A percentile compares a stretch with the other conserved stretches of the same genome.
These are phyloP conservation scores for Erebia ligea DNA, from an alignment of 2,888 invertebrate genomes.

Conservation along the genomic window DNA sequence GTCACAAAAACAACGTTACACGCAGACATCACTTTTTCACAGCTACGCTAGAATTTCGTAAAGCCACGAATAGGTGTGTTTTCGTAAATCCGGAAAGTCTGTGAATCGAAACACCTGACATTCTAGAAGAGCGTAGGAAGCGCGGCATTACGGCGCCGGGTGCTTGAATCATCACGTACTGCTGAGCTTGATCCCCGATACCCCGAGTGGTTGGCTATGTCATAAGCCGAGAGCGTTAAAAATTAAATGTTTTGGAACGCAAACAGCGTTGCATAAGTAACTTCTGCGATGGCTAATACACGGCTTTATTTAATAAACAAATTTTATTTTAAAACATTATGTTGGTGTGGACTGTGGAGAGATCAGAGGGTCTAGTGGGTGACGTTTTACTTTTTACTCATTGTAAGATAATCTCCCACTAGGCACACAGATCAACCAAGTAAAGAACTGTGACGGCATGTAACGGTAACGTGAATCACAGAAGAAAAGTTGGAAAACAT, in stretches of 20 bases:
- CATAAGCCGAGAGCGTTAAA: neutral
- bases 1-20: neutral
- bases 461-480: too few species aligned
- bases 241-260: neutral
- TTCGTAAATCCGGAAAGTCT: constrained; percentile 28
- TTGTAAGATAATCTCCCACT: too few species aligned
- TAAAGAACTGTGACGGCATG: neutral
- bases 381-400: too few species aligned
- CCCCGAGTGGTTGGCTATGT: constrained; percentile 6
- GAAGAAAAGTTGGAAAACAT: too few species aligned
- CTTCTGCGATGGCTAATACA: too few species aligned
- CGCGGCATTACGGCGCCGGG: constrained; percentile 34
- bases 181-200: constrained; percentile 40
- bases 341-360: too few species aligned
- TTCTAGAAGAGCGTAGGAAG: constrained; percentile 34
- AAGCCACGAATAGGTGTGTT: constrained; percentile 8
- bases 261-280: neutral
- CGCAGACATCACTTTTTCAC: neutral
- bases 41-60: constrained; percentile 18
- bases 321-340: too few species aligned
- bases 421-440: too few species aligned
- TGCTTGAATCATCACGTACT: constrained; percentile 40
- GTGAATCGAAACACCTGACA: constrained; percentile 31
- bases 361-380: too few species aligned
- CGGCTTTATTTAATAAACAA: too few species aligned